These are phyloP conservation scores for Nymphalis urticae DNA, from an alignment of 2,888 invertebrate genomes.

Conservation along the genomic window DNA sequence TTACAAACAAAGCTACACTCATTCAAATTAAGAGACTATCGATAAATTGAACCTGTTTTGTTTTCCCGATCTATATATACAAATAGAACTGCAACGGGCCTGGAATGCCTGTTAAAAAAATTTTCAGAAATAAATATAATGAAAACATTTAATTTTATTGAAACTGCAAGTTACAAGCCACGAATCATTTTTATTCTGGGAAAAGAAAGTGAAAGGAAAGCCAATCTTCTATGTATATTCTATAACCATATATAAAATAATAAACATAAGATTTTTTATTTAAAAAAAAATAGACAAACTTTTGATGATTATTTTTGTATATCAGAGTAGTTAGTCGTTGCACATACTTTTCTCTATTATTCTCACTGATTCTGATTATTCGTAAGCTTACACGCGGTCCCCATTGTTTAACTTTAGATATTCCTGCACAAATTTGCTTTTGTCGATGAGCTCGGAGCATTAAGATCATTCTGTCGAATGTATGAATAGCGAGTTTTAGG, in stretches of 20 bases:
- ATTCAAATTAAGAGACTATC: conserved; percentile 7
- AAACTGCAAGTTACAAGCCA: not conserved
- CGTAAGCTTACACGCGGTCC: not conserved
- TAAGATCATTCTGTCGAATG: conserved; percentile 7
- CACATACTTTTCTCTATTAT: not conserved
- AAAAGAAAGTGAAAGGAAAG: no score
- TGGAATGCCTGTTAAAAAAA: not conserved
- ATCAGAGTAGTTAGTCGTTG: not conserved
- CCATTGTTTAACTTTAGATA: not conserved
- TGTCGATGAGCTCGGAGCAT: not conserved
- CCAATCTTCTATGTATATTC: no score
- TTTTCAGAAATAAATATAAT: not conserved
- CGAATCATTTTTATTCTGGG: no score
- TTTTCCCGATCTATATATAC: not conserved
- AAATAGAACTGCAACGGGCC: no score
- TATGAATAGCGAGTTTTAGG: not conserved
- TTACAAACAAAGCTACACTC: conserved; percentile 2
- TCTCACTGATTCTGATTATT: not conserved
- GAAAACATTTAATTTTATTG: not conserved
- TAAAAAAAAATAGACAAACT: not conserved
- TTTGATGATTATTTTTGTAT: no score
- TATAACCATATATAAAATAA: no score
- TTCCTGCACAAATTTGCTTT: not conserved
- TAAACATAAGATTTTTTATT: not conserved
- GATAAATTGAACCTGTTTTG: not conserved